phyloP scores from a whole-genome alignment of 1,140 invertebrate genomes.

The Cotesia chilonis region DNA sequence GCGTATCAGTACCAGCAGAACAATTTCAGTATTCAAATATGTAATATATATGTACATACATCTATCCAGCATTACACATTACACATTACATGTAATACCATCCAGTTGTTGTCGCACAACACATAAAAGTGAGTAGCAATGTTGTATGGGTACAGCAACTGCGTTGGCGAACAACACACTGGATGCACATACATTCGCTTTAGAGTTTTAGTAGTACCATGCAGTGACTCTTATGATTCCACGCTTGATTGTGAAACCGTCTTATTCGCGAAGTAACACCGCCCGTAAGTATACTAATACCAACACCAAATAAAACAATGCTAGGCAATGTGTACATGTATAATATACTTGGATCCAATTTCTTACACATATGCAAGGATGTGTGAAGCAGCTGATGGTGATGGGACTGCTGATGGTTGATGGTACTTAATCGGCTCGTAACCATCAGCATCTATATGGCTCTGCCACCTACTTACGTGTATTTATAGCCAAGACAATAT shows the following conservation, averaged over 20 bases:
- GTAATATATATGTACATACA: neutral
- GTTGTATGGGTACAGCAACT: neutral
- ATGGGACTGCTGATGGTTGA: no score
- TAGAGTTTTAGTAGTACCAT: constrained; percentile 19
- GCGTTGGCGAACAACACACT: constrained; percentile 30
- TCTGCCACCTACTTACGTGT: no score
- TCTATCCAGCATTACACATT: no score
- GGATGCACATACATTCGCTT: constrained; percentile 27
- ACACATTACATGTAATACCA: no score
- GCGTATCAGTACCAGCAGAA: neutral
- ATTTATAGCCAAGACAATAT: no score
- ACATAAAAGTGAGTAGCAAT: no score
- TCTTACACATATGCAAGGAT: no score
- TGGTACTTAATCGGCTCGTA: no score
- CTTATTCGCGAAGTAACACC: constrained; percentile 41
- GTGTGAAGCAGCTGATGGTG: no score
- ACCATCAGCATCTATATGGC: no score
- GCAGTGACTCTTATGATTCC: constrained; percentile 51
- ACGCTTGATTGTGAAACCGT: constrained; percentile 55
- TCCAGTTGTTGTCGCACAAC: neutral
- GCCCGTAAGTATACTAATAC: constrained; percentile 34
- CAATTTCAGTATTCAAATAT: neutral
- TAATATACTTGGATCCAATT: no score
- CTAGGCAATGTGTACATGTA: no score
- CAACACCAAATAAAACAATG: constrained; percentile 45